Base-by-base conservation (phyloP, 2,797 vertebrate genomes). In the Carduelis carduelis region DNA sequence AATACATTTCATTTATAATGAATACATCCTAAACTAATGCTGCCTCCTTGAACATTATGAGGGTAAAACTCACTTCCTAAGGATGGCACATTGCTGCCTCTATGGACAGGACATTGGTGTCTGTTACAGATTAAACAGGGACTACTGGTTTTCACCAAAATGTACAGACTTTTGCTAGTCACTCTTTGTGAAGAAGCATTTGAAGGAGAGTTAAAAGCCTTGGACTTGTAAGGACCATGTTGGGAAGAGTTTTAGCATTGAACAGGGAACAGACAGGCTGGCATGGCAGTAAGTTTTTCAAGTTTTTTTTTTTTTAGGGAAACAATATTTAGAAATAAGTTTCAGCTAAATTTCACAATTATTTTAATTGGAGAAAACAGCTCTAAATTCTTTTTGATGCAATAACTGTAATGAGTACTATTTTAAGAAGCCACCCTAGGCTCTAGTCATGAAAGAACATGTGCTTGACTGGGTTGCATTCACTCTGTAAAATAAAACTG, bases 371-470 rank as follows among this genome's bases (percentile, higher is more conserved):
- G 30, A 84, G 66, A 61, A 90, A 90, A 69, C 53, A 85, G 28
- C 32, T 75, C 28, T 46, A 20, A 69, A 41, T 86, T 88, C 9
- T 82, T 96, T 83, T 72, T 92, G 41, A 78, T 93, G 83, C 30
- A 78, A 12, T 89, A 76, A 69, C 77, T 79, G 7, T 78, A 83
- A 84, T 88, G 56, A 93, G 6, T 68, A 14, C 59, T 94, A 87
- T 94, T 95, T 91, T 93, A 91, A 92, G 91, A 83, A 84, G 79
- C 55, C 59, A 88, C 56, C 69, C 37, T 66, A 81, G 85, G 85
- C 70, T 93, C 19, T 86, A 70, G 52, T 83, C 61, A 21, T 78
- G 82, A 94, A 86, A 72, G 87, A 94, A 91, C n/a, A 53, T 57
- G 55, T 86, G 59, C 76, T 83, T 94, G 63, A 86, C 69, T 86